Conservation (phyloP, 2,888 invertebrate species). For the Dasypogon diadema region DNA sequence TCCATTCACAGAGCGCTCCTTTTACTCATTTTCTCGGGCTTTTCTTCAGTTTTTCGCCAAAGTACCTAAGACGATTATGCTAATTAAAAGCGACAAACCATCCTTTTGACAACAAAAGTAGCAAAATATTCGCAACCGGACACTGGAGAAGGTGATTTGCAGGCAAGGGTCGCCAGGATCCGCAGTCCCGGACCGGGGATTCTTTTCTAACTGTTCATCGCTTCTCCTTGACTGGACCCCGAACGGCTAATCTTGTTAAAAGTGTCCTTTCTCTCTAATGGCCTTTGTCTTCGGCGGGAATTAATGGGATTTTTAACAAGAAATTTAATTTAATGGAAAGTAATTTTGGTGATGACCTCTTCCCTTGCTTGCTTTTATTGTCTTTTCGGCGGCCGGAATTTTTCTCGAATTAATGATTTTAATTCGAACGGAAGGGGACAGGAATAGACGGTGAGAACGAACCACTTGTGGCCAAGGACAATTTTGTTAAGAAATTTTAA, state of each 20-base stretch:
- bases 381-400: background rate
- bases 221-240: background rate
- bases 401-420: conserved; percentile 4
- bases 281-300: conserved; percentile 38
- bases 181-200: background rate
- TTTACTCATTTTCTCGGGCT: background rate
- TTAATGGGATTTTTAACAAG: conserved; percentile 42
- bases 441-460: background rate
- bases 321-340: conserved; percentile 49
- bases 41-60: conserved; percentile 17
- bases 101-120: conserved; percentile 32
- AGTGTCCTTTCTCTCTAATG: conserved; percentile 26
- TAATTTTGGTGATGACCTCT: conserved; percentile 40
- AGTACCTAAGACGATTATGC: conserved; percentile 46
- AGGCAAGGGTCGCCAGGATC: background rate
- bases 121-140: background rate
- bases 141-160: conserved; percentile 14
- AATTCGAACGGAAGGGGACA: background rate
- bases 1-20: background rate
- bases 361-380: conserved; percentile 1
- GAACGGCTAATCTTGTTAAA: conserved; percentile 38
- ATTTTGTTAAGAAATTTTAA: conserved; percentile 17
- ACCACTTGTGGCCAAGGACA: conserved; percentile 22
- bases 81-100: conserved; percentile 35
- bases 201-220: background rate